Evolutionary conservation across 2,888 invertebrate species (phyloP).

Genomic region (Listrodromus nycthemerus): DNA sequence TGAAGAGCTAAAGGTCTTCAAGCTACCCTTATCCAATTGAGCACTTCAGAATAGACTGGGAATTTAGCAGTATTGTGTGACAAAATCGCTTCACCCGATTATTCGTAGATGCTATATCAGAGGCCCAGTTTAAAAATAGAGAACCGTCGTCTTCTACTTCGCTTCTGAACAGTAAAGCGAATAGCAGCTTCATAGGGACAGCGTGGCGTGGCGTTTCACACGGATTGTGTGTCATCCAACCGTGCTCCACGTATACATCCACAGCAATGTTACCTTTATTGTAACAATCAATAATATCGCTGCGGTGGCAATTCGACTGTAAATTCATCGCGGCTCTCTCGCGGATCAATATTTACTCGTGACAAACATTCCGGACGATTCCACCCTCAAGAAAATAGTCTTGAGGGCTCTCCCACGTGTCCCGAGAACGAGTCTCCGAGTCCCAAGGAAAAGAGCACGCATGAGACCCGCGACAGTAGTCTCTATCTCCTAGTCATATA

Average conservation of each 20-base stretch:
- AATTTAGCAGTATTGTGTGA: constrained; percentile 42
- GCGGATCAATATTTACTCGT: not conserved
- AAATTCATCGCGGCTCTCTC: not conserved
- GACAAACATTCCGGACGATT: not conserved
- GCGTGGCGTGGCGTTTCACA: constrained; percentile 13
- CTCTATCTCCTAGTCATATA: not conserved
- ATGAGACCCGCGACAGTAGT: not conserved
- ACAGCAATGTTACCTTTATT: constrained; percentile 16
- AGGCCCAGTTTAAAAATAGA: constrained; percentile 62
- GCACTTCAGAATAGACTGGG: constrained; percentile 45
- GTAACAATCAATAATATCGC: constrained; percentile 54
- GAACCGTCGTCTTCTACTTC: constrained; percentile 4
- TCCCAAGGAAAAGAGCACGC: not conserved
- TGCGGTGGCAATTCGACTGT: constrained; percentile 5
- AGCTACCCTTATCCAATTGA: constrained; percentile 16
- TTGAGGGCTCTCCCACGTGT: no score
- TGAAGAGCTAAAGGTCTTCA: not conserved
- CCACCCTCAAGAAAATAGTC: no score
- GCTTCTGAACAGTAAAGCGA: constrained; percentile 1
- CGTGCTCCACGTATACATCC: not conserved
- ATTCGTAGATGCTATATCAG: constrained; percentile 59
- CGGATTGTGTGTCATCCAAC: constrained; percentile 8
- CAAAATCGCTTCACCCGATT: constrained; percentile 53
- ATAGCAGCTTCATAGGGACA: constrained; percentile 16
- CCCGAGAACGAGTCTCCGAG: not conserved